Base-by-base conservation (phyloP, 2,888 invertebrate species). In the Gasteruption jaculator region DNA sequence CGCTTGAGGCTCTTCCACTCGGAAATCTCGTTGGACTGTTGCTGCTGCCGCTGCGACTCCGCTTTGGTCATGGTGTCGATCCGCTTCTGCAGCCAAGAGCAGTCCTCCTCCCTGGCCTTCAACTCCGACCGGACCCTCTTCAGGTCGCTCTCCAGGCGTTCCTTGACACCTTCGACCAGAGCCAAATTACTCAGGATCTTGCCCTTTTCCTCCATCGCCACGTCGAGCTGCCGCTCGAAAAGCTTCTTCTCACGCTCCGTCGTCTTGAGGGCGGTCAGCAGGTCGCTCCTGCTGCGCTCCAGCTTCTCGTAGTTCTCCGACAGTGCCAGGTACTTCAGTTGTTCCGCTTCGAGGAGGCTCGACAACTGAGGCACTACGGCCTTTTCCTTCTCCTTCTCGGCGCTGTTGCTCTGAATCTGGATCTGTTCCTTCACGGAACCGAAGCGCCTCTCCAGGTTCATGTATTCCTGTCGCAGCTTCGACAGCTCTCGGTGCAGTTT, bases 401-500 rank as follows among this genome's bases (percentile, higher is more conserved):
- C 33, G 4, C 50, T 53, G 2, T 38, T 34, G 5, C 54, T 52
- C 14, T 58, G 56, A 0, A 49, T 45, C 22, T 59, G 55, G 3
- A 61, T 52, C 3, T 58, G 48, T 11, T 57, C 60, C 4, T 54
- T 56, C 24, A 58, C 43, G 2, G 58, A 50, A 21, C 53, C 62
- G 22, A 68, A 34, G 32, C 65, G 74, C 0, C 71, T 71, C 41
- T 75, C 70, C 1, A 78, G 57, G 42, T 71, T 68, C 38, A 78
- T 73, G 15, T 72, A 67, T 2, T 78, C 74, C 15, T 76, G 73
- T 2, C 75, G 69, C 50, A 80, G 75, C 19, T 72, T 66, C 30
- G 79, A 76, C 27, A 85, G 68, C 5, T 79, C 67, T 35, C 77
- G 77, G 51, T 82, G 80, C 22, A 83, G 66, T 50, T 82, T 79